Base-by-base conservation (phyloP, 1,140 invertebrate species). In the Drosophila suzukii region DNA sequence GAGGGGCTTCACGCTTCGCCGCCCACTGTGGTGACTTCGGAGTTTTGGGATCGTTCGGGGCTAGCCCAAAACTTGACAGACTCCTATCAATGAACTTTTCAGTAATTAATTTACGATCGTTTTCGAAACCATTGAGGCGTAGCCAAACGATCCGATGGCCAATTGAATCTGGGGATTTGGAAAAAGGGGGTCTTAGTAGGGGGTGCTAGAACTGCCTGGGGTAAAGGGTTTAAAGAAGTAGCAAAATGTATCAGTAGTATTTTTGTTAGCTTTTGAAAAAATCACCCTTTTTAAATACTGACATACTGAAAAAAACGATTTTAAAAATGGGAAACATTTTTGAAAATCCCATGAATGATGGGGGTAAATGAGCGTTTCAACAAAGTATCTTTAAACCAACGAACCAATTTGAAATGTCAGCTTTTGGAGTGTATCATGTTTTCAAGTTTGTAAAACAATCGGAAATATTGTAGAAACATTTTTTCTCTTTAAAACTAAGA, bases 21-120 rank as follows among this genome's bases (percentile, higher is more conserved):
- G 55, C 43, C 7, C 49, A 32, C 34, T 43, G 41, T 46, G 61
- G 39, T 78, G 43, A 36, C 51, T n/a, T 34, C 4, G 11, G 4
- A 44, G 36, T 32, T 67, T 41, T 4, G 32, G 13, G 8, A 53
- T 8, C n/a, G 47, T 82, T 63, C 68, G 32, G 73, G 78, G 61
- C 59, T 63, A 59, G 56, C 10, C 54, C 36, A 32, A 43, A 75
- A 67, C 54, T 75, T 59, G 57, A 15, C 20, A 36, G 65, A 63
- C 77, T 53, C 44, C 76, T 59, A 79, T 86, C 83, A 76, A 65
- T 78, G 51, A 79, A 76, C 70, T 68, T 68, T 75, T 79, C 30
- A 17, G 51, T 62, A 88, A 86, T 88, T 89, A 89, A 88, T 88
- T 88, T 89, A 89, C 67, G 76, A 74, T 50, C 47, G n/a, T 41